phyloP scores from a whole-genome alignment of 2,888 invertebrate species.

The Papilio elwesi region DNA sequence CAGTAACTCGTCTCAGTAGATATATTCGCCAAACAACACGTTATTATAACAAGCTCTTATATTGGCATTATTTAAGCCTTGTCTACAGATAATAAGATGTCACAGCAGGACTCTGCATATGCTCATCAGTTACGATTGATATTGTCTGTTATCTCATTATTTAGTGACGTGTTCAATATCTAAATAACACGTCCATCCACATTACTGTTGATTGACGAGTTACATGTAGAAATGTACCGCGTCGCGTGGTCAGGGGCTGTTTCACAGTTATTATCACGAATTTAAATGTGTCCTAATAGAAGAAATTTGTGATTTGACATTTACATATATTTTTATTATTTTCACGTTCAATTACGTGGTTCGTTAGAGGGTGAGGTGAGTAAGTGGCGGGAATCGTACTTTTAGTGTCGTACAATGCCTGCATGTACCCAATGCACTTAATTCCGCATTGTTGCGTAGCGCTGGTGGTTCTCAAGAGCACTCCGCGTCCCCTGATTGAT shows the following conservation, averaged over 20 bases:
- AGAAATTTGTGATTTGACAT: background rate
- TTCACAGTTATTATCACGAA: no score
- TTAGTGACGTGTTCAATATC: no score
- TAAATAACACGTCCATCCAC: no score
- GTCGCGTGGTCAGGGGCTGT: no score
- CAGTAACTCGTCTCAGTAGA: slow-evolving; percentile 50
- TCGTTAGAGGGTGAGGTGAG: slow-evolving; percentile 36
- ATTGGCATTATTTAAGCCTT: no score
- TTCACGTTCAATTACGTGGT: slow-evolving; percentile 27
- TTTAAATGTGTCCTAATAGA: no score
- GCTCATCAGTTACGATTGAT: no score
- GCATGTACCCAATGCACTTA: slow-evolving; percentile 58
- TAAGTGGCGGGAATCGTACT: slow-evolving; percentile 39
- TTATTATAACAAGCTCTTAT: background rate
- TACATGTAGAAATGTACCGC: no score
- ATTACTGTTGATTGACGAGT: no score
- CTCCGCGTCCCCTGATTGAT: slow-evolving; percentile 72
- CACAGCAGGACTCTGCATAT: no score
- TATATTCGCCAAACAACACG: background rate
- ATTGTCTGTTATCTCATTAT: no score
- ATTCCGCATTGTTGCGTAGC: slow-evolving; percentile 75
- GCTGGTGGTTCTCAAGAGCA: slow-evolving; percentile 65
- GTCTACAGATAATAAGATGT: no score
- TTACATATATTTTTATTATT: slow-evolving; percentile 9
- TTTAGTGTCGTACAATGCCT: slow-evolving; percentile 53